Evolutionary conservation across 2,113 vertebrate genomes (phyloP).

Genomic region (Dicentrarchus labrax): DNA sequence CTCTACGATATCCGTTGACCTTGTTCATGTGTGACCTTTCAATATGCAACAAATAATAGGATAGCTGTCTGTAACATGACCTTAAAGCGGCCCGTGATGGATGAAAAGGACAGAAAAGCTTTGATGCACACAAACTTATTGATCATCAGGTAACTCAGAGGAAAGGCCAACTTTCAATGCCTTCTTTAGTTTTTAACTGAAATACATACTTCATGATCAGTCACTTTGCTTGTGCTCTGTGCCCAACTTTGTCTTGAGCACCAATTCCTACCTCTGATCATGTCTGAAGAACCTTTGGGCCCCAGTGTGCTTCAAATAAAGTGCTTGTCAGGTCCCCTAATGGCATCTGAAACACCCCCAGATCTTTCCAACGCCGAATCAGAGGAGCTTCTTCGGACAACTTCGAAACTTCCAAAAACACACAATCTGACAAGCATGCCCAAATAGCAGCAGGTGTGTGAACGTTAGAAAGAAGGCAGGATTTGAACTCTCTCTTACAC

Average conservation of each 20-base stretch:
- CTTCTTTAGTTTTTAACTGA: not conserved
- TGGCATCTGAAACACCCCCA: not conserved
- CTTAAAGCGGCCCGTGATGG: not conserved
- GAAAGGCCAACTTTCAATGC: not conserved
- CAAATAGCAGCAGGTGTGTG: too few relatives aligned
- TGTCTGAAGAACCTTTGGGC: not conserved
- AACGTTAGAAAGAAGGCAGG: too few relatives aligned
- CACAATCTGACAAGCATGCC: not conserved
- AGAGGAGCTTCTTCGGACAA: too few relatives aligned
- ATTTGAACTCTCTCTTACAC: too few relatives aligned
- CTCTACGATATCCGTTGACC: not conserved
- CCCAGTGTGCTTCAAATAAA: not conserved
- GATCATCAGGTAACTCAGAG: not conserved
- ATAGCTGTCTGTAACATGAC: not conserved
- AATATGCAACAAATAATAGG: not conserved
- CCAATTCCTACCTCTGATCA: not conserved
- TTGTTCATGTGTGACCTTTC: not conserved
- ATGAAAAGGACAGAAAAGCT: not conserved
- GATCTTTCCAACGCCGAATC: too few relatives aligned
- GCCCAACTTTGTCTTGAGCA: not conserved
- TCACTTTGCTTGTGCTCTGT: not conserved
- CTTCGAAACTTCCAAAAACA: not conserved
- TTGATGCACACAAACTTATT: not conserved
- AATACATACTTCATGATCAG: not conserved
- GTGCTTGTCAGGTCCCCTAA: not conserved